These are phyloP conservation scores for Paradoxurus hermaphroditus DNA, from an alignment of 2,113 vertebrate species.

Conservation along the genomic window DNA sequence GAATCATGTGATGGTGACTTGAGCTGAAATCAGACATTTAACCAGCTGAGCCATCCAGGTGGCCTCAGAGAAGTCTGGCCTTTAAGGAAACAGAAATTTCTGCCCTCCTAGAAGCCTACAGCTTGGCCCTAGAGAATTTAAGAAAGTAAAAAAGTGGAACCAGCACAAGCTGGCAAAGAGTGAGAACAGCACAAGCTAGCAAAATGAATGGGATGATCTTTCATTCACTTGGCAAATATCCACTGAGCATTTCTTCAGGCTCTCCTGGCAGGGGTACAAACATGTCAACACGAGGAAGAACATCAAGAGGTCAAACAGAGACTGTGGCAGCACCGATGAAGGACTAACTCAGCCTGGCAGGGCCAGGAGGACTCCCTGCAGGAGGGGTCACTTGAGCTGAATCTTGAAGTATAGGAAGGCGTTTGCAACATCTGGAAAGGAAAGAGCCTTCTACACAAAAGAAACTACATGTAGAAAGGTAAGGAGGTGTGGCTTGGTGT, in stretches of 20 bases:
- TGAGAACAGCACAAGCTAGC: neutral
- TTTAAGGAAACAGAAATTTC: neutral
- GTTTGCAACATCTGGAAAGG: neutral
- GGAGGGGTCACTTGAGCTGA: neutral
- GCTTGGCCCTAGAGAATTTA: neutral
- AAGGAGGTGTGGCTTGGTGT: neutral
- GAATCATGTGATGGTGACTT: no score
- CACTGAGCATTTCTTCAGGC: neutral
- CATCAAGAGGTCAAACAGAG: neutral
- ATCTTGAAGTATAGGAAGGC: neutral
- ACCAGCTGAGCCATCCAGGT: no score
- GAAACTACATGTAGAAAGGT: neutral
- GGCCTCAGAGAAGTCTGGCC: neutral
- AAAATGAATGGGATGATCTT: neutral
- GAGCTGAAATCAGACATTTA: no score
- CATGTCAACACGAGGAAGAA: neutral
- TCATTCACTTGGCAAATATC: neutral
- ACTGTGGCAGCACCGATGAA: neutral
- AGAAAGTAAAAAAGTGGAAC: neutral
- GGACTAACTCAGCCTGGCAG: neutral
- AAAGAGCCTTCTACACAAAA: neutral
- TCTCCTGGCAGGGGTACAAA: neutral
- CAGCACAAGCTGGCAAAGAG: no score
- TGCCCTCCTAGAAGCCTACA: neutral
- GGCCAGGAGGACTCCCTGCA: neutral